A percentile compares a stretch with the other conserved stretches of the same genome.
Evolutionary conservation across 2,797 vertebrate species (phyloP).

Genomic region (Glyptemys insculpta): DNA sequence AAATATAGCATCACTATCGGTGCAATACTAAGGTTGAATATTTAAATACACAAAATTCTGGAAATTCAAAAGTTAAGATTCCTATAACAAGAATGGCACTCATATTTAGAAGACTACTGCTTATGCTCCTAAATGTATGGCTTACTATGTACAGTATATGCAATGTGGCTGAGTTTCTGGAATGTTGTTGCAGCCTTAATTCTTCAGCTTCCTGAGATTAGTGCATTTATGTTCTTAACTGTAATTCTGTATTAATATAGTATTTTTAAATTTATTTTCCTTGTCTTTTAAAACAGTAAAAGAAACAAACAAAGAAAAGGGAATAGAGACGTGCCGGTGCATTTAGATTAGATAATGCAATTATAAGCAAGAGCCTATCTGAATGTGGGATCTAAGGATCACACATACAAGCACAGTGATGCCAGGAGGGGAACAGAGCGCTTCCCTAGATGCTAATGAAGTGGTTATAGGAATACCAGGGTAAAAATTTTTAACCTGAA

Average conservation of each 20-base stretch:
- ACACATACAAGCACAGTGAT: not conserved
- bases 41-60: not conserved
- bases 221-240: not conserved
- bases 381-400: not conserved
- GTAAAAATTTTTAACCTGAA: not conserved
- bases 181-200: not conserved
- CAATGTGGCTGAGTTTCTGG: not conserved
- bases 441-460: not conserved
- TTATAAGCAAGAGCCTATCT: not conserved
- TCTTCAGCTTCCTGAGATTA: not conserved
- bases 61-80: not conserved
- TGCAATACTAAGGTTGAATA: not conserved
- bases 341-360: not conserved
- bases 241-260: not conserved
- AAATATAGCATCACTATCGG: not conserved
- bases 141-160: not conserved
- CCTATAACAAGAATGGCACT: not conserved
- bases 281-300: not conserved
- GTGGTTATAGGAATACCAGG: not conserved
- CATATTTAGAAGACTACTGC: not conserved
- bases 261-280: not conserved
- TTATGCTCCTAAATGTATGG: not conserved
- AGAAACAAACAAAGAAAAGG: not conserved
- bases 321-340: not conserved
- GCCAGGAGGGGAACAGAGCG: not conserved